phyloP scores from a whole-genome alignment of 1,140 invertebrate species.

The Lineus longissimus region DNA sequence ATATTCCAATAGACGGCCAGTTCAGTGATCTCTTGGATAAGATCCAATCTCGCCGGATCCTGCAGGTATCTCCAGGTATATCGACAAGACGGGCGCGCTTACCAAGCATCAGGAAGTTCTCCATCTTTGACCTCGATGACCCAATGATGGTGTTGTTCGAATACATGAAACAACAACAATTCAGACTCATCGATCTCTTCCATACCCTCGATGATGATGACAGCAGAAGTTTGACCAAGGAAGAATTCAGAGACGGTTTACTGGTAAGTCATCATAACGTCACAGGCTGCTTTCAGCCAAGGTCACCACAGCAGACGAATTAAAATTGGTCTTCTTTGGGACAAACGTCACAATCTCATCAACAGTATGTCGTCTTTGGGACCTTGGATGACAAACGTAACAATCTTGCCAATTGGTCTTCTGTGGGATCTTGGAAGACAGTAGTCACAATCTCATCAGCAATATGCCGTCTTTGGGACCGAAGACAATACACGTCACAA shows the following conservation, averaged over 20 bases:
- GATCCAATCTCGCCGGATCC: slow-evolving; percentile 14
- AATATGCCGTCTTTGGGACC: too few relatives aligned
- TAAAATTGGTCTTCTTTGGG: too few relatives aligned
- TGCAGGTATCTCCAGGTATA: slow-evolving; percentile 16
- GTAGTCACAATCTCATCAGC: too few relatives aligned
- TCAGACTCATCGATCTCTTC: slow-evolving; percentile 35
- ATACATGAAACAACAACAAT: slow-evolving; percentile 15
- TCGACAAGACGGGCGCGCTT: too few relatives aligned
- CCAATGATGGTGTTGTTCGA: slow-evolving; percentile 1
- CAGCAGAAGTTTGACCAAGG: slow-evolving; percentile 28
- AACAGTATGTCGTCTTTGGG: too few relatives aligned
- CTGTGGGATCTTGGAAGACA: too few relatives aligned
- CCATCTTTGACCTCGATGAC: neutral
- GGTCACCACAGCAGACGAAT: too few relatives aligned
- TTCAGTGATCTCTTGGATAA: slow-evolving; percentile 21
- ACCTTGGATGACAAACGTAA: too few relatives aligned
- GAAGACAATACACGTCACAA: too few relatives aligned
- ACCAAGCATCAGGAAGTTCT: neutral
- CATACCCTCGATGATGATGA: slow-evolving; percentile 34
- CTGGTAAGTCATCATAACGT: slow-evolving; percentile 20
- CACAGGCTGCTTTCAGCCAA: neutral
- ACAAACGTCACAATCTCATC: too few relatives aligned
- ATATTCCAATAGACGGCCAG: slow-evolving; percentile 26
- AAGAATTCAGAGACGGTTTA: slow-evolving; percentile 33
- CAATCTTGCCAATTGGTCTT: too few relatives aligned